Percentiles rank a stretch among this genome's conserved stretches.
Conservation (phyloP, 2,888 invertebrate genomes). For the Drosophila tripunctata region DNA sequence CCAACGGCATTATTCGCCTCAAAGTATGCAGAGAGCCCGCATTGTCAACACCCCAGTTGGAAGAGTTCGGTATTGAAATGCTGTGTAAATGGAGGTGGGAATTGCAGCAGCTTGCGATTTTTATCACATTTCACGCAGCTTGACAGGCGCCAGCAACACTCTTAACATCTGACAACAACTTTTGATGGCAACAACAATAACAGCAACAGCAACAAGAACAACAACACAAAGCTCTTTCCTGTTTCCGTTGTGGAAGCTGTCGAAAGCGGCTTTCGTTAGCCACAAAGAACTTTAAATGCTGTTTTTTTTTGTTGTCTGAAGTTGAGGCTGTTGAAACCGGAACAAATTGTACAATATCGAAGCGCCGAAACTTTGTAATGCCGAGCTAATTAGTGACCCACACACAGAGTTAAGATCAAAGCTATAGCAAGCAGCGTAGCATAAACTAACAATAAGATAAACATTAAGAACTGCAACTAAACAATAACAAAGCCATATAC, state of each 20-base stretch:
- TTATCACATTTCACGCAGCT: conserved; percentile 55
- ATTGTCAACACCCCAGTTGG: conserved; percentile 26
- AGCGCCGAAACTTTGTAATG: background rate
- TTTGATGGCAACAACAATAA: conserved; percentile 33
- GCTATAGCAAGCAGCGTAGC: conserved; percentile 2
- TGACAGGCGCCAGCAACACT: conserved; percentile 66
- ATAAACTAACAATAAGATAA: conserved; percentile 52
- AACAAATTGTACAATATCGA: conserved; percentile 53
- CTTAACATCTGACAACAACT: conserved; percentile 49
- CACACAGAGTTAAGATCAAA: conserved; percentile 46
- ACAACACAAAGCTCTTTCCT: conserved; percentile 49
- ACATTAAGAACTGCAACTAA: conserved; percentile 42
- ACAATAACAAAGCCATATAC: conserved; percentile 19
- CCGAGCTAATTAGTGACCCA: conserved; percentile 45
- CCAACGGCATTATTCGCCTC: conserved; percentile 23
- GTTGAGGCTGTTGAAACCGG: conserved; percentile 59
- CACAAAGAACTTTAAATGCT: conserved; percentile 24
- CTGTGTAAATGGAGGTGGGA: conserved; percentile 35
- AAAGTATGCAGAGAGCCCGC: conserved; percentile 36
- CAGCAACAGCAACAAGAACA: conserved; percentile 10
- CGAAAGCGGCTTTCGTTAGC: conserved; percentile 60
- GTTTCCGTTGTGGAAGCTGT: conserved; percentile 52
- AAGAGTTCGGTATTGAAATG: conserved; percentile 1
- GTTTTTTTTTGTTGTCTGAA: background rate
- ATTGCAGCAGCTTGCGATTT: conserved; percentile 61